Percentiles rank a stretch among this genome's conserved stretches.
These are phyloP conservation scores for Channa argus DNA, from an alignment of 2,113 vertebrate species.

Conservation along the genomic window DNA sequence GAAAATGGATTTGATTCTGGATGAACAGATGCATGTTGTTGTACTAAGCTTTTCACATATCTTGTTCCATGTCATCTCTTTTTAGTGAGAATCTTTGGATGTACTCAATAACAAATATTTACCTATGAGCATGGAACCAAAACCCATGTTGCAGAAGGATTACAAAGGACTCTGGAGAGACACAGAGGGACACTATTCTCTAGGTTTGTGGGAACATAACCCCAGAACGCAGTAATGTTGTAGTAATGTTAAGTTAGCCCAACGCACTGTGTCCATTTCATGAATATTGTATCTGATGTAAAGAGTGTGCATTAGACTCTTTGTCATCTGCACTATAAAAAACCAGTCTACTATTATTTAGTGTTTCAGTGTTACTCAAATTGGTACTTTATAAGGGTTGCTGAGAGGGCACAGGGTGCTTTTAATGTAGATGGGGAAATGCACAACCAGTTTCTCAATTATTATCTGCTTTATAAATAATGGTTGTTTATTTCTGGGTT, in stretches of 20 bases:
- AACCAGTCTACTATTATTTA: constrained; percentile 1
- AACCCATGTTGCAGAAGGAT: constrained; percentile 22
- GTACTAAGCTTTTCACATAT: constrained; percentile 15
- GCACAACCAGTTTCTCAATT: constrained; percentile 17
- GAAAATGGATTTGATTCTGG: constrained; percentile 39
- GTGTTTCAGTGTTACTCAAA: background rate
- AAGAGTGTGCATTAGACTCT: constrained; percentile 2
- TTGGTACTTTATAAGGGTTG: constrained; percentile 8
- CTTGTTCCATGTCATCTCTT: constrained; percentile 37
- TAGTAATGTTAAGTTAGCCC: constrained; percentile 18
- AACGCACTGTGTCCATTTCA: constrained; percentile 11
- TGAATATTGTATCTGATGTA: constrained; percentile 1
- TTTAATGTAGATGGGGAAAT: constrained; percentile 19
- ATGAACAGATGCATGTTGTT: constrained; percentile 27
- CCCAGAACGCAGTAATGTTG: constrained; percentile 5
- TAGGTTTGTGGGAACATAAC: background rate
- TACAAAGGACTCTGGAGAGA: constrained; percentile 29
- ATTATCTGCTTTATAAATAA: constrained; percentile 32
- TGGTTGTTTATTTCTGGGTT: constrained; percentile 22
- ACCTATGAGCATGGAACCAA: constrained; percentile 24
- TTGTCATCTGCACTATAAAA: constrained; percentile 4
- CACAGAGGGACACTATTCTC: constrained; percentile 9
- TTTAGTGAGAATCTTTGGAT: constrained; percentile 4
- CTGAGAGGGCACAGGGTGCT: background rate
- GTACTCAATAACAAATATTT: constrained; percentile 38